Conservation (phyloP, 1,140 invertebrate genomes). For the Danaus plexippus region DNA sequence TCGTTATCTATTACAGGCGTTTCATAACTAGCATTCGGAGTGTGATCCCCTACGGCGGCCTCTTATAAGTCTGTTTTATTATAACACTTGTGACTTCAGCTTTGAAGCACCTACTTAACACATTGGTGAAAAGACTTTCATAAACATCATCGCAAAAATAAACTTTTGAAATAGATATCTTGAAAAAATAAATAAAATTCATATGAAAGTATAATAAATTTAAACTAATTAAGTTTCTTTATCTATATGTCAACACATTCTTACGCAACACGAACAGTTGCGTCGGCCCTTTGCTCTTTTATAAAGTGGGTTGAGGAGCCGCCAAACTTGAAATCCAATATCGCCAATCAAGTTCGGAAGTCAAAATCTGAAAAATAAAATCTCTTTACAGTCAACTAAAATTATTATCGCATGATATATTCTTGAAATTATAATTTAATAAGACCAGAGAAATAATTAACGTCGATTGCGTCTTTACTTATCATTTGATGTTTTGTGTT, state of each 20-base stretch:
- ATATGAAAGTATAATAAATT: constrained; percentile 5
- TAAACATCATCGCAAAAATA: too few relatives aligned
- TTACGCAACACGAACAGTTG: constrained; percentile 23
- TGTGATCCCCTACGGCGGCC: constrained; percentile 43
- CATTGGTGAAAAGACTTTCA: too few relatives aligned
- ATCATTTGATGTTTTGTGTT: constrained; percentile 4
- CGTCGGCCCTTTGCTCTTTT: constrained; percentile 23
- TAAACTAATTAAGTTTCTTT: constrained; percentile 21
- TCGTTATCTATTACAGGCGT: constrained; percentile 56
- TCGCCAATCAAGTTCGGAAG: constrained; percentile 23
- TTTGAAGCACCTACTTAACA: too few relatives aligned
- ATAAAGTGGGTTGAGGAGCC: constrained; percentile 23
- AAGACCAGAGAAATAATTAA: constrained; percentile 7
- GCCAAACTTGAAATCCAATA: constrained; percentile 25
- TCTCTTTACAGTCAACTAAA: constrained; percentile 19
- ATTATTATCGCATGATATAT: constrained; percentile 20
- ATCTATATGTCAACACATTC: constrained; percentile 24
- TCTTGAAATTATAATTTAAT: constrained; percentile 12
- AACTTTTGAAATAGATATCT: too few relatives aligned
- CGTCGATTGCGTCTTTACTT: constrained; percentile 7
- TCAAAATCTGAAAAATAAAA: constrained; percentile 20
- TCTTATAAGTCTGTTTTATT: constrained; percentile 21
- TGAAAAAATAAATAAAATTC: too few relatives aligned
- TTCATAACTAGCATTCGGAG: constrained; percentile 48
- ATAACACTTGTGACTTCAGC: too few relatives aligned